phyloP scores from a whole-genome alignment of 2,888 invertebrate genomes.

The Colletes collaris region DNA sequence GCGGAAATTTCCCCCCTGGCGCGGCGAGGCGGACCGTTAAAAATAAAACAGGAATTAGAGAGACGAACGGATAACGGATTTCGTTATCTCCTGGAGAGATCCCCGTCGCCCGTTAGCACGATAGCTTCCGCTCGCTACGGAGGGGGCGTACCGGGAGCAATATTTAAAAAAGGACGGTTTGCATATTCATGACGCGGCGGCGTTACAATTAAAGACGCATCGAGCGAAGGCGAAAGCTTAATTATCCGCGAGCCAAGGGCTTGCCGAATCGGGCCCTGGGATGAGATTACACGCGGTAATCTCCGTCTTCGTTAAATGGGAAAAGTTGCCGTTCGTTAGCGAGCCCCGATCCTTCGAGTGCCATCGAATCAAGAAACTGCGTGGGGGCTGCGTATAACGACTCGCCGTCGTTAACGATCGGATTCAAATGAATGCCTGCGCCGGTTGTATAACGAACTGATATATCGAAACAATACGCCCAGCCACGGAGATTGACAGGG shows the following conservation, averaged over 20 bases:
- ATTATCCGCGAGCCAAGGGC: slow-evolving; percentile 65
- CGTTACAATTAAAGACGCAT: slow-evolving; percentile 68
- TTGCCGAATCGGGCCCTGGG: slow-evolving; percentile 46
- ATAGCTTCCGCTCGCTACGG: slow-evolving; percentile 14
- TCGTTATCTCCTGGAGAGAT: slow-evolving; percentile 37
- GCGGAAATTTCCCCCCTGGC: neutral
- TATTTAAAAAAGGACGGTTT: slow-evolving; percentile 60
- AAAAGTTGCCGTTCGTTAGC: slow-evolving; percentile 66
- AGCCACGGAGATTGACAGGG: neutral
- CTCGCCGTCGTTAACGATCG: slow-evolving; percentile 52
- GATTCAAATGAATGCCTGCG: slow-evolving; percentile 20
- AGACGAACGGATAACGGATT: slow-evolving; percentile 38
- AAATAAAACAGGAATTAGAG: slow-evolving; percentile 18
- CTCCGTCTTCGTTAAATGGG: slow-evolving; percentile 63
- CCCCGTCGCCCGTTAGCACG: neutral
- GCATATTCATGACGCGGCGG: slow-evolving; percentile 69
- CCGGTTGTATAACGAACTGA: slow-evolving; percentile 46
- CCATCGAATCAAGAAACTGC: slow-evolving; percentile 51
- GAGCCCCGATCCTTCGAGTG: slow-evolving; percentile 32
- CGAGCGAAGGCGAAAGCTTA: slow-evolving; percentile 64
- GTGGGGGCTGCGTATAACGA: slow-evolving; percentile 49
- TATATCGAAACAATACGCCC: slow-evolving; percentile 42
- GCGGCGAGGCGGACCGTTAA: neutral
- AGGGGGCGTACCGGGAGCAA: slow-evolving; percentile 20
- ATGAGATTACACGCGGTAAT: slow-evolving; percentile 57